Percentiles rank a stretch among this genome's conserved stretches.
Evolutionary conservation across 2,797 vertebrate species (phyloP).

Genomic region (Ciconia nigra): DNA sequence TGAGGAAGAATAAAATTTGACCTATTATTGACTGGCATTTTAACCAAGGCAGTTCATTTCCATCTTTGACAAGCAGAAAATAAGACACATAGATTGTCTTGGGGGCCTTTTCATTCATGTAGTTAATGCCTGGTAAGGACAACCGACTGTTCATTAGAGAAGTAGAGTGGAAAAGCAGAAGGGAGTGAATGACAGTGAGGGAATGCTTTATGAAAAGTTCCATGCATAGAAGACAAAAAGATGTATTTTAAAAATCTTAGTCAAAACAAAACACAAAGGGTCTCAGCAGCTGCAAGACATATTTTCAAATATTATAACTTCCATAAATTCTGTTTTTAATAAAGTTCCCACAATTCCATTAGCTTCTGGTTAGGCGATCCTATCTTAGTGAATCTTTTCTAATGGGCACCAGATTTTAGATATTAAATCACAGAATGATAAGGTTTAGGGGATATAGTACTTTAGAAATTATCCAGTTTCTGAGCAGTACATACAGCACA

Average conservation of each 20-base stretch:
- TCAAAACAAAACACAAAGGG: not conserved
- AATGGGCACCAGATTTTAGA: not conserved
- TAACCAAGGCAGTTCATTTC: conserved; percentile 52
- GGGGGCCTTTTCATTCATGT: not conserved
- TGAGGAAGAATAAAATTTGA: conserved; percentile 46
- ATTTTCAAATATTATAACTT: not conserved
- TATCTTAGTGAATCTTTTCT: not conserved
- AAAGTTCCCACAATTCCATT: not conserved
- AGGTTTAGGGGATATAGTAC: not conserved
- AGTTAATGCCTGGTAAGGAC: not conserved
- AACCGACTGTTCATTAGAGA: not conserved
- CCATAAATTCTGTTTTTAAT: not conserved
- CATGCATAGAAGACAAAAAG: not conserved
- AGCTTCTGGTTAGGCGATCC: not conserved
- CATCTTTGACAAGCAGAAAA: not conserved
- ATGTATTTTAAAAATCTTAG: not conserved
- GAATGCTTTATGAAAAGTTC: not conserved
- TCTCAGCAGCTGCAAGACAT: not conserved
- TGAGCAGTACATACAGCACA: not conserved
- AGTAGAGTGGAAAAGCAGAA: not conserved
- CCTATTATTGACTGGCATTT: conserved; percentile 51
- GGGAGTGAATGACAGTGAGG: not conserved
- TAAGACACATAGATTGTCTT: not conserved
- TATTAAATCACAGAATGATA: not conserved
- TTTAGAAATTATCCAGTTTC: not conserved